Percentiles rank a stretch among this genome's conserved stretches.
phyloP scores from a whole-genome alignment of 2,797 vertebrate species.

The Muscicapa striata region DNA sequence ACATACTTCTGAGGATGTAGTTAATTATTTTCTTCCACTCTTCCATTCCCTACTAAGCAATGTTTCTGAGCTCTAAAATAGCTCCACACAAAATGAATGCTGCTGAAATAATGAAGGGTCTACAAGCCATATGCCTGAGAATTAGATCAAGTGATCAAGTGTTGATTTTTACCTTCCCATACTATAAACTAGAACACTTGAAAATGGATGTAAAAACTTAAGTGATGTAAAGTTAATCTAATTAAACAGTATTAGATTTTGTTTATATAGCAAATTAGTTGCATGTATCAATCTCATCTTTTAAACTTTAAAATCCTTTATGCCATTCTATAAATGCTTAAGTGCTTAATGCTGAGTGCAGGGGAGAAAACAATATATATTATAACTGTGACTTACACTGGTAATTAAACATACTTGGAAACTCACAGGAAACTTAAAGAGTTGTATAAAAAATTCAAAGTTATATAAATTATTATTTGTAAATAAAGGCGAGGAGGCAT shows the following conservation, averaged over 20 bases:
- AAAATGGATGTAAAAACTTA: not conserved
- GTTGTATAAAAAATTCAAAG: not conserved
- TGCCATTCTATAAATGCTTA: not conserved
- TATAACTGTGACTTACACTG: not conserved
- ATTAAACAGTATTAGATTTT: not conserved
- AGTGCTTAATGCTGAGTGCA: not conserved
- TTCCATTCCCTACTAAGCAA: not conserved
- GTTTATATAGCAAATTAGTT: not conserved
- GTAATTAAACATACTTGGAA: not conserved
- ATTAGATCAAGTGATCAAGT: not conserved
- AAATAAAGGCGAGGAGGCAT: not conserved
- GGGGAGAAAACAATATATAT: not conserved
- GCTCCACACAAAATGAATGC: not conserved
- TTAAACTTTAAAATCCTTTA: not conserved
- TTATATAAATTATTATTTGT: not conserved
- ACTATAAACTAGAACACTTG: not conserved
- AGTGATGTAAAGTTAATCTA: not conserved
- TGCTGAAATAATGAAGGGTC: not conserved
- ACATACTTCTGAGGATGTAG: not conserved
- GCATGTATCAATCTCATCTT: not conserved
- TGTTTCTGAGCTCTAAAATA: not conserved
- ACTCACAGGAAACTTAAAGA: not conserved
- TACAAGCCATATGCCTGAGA: not conserved
- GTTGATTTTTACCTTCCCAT: not conserved
- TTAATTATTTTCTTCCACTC: not conserved